Evolutionary conservation across 2,113 vertebrate genomes (phyloP), one percentile per base, ranked within the genome.

Genomic region (Atrichornis clamosus): DNA sequence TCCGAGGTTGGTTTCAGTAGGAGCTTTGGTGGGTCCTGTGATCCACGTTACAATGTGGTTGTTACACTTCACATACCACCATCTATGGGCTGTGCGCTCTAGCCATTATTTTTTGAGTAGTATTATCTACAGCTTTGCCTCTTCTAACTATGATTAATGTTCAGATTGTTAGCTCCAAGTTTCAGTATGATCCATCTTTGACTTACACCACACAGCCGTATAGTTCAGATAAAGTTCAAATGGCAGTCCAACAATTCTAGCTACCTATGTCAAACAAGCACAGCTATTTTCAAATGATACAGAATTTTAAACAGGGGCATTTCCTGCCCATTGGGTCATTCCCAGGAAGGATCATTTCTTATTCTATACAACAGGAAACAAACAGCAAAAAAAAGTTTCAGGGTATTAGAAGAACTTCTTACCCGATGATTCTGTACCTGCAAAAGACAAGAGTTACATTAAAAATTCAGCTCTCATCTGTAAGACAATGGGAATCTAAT

Each of bases 391-490:
- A n/a, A 32, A 55, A 32, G 7, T 49, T 70, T 67, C 47, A 75
- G 12, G 18, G 13, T 72, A 30, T 2, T 75, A 56, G 33, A 95
- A 93, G 62, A 86, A 49, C 23, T 77, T 87, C 95, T 93, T 93
- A 97, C 96, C 96, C 13, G 93, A 30, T 44, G 85, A 74, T 13
- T 82, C 68, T 70, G 52, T 64, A 96, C 89, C 95, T 97, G 91
- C 59, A 95, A 94, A 90, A 95, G 81, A 95, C 21, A 83, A 94
- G 67, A 94, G 37, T 39, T 50, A 53, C 5, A 35, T 89, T 90
- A 90, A 59, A 77, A 87, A 44, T 30, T 55, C 88, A 90, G 60
- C 15, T 89, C 28, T 91, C 15, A 44, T 69, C 55, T 63, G 23
- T 42, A 78, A 72, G 73, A 86, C 69, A 92, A 60, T 16, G 16